These are phyloP conservation scores for Poecilia latipinna DNA, from an alignment of 2,113 vertebrate genomes.

Conservation along the genomic window DNA sequence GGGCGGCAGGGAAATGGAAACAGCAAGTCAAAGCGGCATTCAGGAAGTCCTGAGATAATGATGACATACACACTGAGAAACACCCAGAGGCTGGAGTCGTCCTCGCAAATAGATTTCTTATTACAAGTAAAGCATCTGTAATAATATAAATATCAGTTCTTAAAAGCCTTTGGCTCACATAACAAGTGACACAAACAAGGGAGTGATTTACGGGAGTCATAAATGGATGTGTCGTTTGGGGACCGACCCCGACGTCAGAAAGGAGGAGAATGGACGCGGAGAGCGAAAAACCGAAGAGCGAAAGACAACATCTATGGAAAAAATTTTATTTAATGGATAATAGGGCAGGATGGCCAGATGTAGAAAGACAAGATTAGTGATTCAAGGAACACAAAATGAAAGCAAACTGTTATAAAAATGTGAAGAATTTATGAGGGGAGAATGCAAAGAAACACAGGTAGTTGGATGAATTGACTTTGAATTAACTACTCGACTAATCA, in stretches of 20 bases:
- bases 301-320: too few species aligned
- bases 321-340: too few species aligned
- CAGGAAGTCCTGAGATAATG: constrained; percentile 34
- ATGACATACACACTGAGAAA: constrained; percentile 9
- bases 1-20: constrained; percentile 39
- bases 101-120: constrained; percentile 53
- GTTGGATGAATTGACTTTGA: too few species aligned
- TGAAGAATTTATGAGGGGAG: too few species aligned
- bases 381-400: too few species aligned
- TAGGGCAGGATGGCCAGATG: too few species aligned
- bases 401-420: too few species aligned
- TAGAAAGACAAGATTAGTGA: too few species aligned
- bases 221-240: constrained; percentile 19
- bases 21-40: constrained; percentile 44
- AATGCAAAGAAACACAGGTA: too few species aligned
- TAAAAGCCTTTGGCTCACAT: constrained; percentile 41
- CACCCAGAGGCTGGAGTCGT: constrained; percentile 47
- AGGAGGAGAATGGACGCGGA: too few species aligned
- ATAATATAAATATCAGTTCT: constrained; percentile 54
- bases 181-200: constrained; percentile 48
- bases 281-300: too few species aligned
- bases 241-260: neutral
- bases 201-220: constrained; percentile 46
- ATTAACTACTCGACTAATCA: too few species aligned
- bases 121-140: constrained; percentile 57